Base-by-base conservation (phyloP, 2,888 invertebrate genomes). In the Omphaloscelis lunosa region DNA sequence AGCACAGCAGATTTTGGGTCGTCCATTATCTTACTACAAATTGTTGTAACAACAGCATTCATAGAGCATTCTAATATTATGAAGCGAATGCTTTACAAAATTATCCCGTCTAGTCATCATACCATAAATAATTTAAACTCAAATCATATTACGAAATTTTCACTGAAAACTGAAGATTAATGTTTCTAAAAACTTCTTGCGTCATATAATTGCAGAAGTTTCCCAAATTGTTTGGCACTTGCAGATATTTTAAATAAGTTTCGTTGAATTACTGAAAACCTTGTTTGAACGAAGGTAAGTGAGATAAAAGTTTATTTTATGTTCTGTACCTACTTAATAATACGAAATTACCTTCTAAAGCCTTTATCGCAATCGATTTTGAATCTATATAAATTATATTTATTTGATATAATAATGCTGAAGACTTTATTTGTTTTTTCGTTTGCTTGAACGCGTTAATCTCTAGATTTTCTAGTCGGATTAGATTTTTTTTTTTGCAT, bases 121-220 rank as follows among this genome's bases (percentile, higher is more conserved):
- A 27, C 15, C 9, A 63, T 58, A 76, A 79, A 68, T 58, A 76
- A 63, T 77, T 66, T 23, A 34, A 69, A 61, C 11, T 69, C 34
- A 41, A 84, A 84, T 58, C 34, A 39, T 58, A 69, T 67, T 51
- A 41, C 12, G 48, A 34, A 61, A 72, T 73, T 82, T 51, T 62
- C 29, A 12, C 56, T 45, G 68, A 58, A 81, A 69, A 56, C 65
- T 15, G 41, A 84, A 80, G 80, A 82, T 81, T 79, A 72, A 79
- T 80, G 62, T 27, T 61, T 71, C 51, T 48, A 29, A 9, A 74
- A 84, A 74, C 15, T 80, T 63, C 81, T 63, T 34, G 27, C 45
- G 34, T 51, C n/a, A 11, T 82, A 51, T 51, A 73, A 79, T 63
- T 67, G 48, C 59, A 74, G 45, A 85, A 72, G 79, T 81, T 79